Evolutionary conservation across 2,888 invertebrate genomes (phyloP).

Genomic region (Silvanus unidentatus): DNA sequence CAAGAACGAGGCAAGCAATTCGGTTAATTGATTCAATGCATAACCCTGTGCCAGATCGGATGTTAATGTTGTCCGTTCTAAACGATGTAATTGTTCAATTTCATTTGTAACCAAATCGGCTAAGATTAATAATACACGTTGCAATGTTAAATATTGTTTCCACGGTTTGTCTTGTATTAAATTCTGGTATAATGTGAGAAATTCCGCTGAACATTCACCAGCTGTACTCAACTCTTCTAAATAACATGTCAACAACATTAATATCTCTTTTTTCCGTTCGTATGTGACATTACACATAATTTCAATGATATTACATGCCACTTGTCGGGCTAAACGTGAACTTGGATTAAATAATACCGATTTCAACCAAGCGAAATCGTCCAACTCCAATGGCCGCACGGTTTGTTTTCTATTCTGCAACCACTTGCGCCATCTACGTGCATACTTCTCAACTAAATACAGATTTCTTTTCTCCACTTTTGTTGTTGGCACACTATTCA

Average conservation of each 20-base stretch:
- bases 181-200: constrained; percentile 77
- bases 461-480: constrained; percentile 37
- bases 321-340: constrained; percentile 80
- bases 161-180: constrained; percentile 82
- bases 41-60: constrained; percentile 92
- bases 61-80: constrained; percentile 89
- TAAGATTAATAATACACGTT: constrained; percentile 77
- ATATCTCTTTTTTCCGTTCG: constrained; percentile 66
- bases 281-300: constrained; percentile 65
- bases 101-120: constrained; percentile 83
- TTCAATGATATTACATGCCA: constrained; percentile 84
- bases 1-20: constrained; percentile 80
- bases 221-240: constrained; percentile 78
- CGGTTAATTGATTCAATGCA: constrained; percentile 79
- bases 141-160: constrained; percentile 88
- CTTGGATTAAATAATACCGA: constrained; percentile 90
- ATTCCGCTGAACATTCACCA: constrained; percentile 91
- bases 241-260: constrained; percentile 83
- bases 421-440: constrained; percentile 57
- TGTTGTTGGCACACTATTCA: constrained; percentile 21
- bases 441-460: constrained; percentile 73
- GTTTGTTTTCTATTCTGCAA: constrained; percentile 21
- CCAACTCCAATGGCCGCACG: constrained; percentile 55
- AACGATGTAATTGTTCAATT: constrained; percentile 78
- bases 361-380: constrained; percentile 78